Percentiles rank a stretch among this genome's conserved stretches.
phyloP scores from a whole-genome alignment of 2,888 invertebrate species.

The Microplitis manilae region DNA sequence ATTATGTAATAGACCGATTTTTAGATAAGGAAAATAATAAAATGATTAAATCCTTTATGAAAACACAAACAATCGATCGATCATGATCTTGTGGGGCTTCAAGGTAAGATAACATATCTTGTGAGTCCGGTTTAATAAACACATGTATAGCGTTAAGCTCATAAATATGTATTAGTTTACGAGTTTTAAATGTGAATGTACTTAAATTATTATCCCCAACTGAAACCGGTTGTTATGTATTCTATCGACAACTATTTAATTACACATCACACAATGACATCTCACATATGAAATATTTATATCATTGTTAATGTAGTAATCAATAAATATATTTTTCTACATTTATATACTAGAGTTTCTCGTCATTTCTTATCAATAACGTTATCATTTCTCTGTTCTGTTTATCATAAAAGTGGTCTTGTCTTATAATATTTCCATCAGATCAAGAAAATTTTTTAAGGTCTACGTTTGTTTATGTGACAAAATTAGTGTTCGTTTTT shows the following conservation, averaged over 20 bases:
- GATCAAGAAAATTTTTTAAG: background rate
- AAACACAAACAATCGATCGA: constrained; percentile 7
- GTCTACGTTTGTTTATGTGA: background rate
- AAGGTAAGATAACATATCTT: background rate
- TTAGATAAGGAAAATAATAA: background rate
- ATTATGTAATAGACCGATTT: background rate
- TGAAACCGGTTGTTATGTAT: background rate
- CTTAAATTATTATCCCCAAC: background rate
- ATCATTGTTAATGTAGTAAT: background rate
- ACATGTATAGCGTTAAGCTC: constrained; percentile 1
- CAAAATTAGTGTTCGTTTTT: background rate
- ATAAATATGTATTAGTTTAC: constrained; percentile 22
- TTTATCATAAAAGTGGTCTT: background rate
- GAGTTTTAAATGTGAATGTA: background rate
- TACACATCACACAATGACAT: background rate
- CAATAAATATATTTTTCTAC: background rate
- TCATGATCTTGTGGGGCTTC: constrained; percentile 27
- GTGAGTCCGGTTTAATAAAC: constrained; percentile 4
- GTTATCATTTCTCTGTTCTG: background rate
- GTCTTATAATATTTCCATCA: background rate
- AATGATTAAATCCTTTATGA: background rate
- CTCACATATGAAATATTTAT: background rate
- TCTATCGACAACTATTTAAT: background rate
- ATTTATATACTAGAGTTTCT: background rate
- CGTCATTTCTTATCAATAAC: background rate